Conservation (phyloP, 2,888 invertebrate species). For the Cheiracanthium punctorium region DNA sequence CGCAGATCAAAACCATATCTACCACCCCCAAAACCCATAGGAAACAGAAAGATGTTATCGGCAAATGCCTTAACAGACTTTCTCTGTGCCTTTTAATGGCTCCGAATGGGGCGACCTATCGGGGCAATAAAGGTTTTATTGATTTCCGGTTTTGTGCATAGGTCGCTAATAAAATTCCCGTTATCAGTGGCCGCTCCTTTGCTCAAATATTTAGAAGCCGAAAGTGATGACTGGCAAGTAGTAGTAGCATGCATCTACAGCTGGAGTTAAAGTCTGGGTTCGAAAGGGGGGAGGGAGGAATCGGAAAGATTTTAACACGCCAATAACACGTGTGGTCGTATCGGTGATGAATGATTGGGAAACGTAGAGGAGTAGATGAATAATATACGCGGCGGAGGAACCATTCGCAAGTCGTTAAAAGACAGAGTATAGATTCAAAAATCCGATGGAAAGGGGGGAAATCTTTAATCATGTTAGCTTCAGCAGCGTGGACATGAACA, state of each 20-base stretch:
- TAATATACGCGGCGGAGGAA: neutral
- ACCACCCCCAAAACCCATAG: neutral
- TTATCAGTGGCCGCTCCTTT: conserved; percentile 61
- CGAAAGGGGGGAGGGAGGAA: neutral
- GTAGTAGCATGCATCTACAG: conserved; percentile 1
- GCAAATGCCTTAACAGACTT: conserved; percentile 15
- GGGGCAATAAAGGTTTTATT: conserved; percentile 67
- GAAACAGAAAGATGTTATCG: conserved; percentile 18
- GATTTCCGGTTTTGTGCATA: conserved; percentile 66
- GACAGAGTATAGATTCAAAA: conserved; percentile 7
- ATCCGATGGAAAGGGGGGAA: neutral
- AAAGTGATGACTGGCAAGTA: conserved; percentile 1
- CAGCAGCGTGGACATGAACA: no score
- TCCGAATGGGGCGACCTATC: conserved; percentile 44
- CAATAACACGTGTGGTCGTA: conserved; percentile 3
- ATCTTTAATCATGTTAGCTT: neutral
- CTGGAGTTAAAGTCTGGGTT: neutral
- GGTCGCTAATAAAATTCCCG: conserved; percentile 62
- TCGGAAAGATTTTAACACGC: conserved; percentile 9
- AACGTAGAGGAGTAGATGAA: neutral
- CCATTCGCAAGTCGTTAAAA: neutral
- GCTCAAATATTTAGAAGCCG: conserved; percentile 35
- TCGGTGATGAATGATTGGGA: neutral
- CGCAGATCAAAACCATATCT: neutral
- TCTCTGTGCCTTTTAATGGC: conserved; percentile 31